Evolutionary conservation across 2,888 invertebrate species (phyloP).

Genomic region (Plagiodera versicolora): DNA sequence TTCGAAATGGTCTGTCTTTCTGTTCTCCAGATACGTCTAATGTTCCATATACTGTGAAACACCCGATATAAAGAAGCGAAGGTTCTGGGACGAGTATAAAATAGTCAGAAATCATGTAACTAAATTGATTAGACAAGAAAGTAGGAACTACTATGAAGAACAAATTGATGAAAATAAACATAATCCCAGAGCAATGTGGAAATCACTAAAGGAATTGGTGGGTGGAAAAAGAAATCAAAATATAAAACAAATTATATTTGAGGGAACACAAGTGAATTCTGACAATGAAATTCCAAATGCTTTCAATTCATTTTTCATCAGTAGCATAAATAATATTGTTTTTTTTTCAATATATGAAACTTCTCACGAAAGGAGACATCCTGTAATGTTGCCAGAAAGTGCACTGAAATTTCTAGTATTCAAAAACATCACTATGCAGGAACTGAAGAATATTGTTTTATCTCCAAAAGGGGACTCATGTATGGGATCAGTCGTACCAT

Average conservation of each 20-base stretch:
- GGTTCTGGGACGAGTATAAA: conserved; percentile 2
- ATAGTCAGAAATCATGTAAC: background rate
- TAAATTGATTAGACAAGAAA: background rate
- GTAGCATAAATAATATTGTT: background rate
- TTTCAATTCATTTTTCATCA: background rate
- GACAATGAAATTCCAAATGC: background rate
- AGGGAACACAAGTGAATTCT: too few species aligned
- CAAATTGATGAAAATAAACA: conserved; percentile 1
- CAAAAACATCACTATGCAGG: too few species aligned
- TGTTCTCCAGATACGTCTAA: too few species aligned
- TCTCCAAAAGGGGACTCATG: too few species aligned
- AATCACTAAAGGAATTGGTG: background rate
- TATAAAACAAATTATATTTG: too few species aligned
- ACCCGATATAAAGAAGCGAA: conserved; percentile 3
- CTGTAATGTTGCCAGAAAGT: too few species aligned
- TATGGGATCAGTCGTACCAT: too few species aligned
- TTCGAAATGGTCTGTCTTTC: too few species aligned
- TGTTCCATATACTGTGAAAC: too few species aligned
- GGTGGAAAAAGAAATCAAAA: background rate
- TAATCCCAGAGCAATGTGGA: background rate
- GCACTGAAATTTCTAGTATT: too few species aligned
- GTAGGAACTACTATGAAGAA: background rate
- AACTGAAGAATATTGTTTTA: background rate
- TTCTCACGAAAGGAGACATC: too few species aligned
- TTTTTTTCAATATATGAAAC: too few species aligned